Evolutionary conservation across 2,797 vertebrate species (phyloP), one percentile per base, ranked within the genome.

Genomic region (Mus caroli): DNA sequence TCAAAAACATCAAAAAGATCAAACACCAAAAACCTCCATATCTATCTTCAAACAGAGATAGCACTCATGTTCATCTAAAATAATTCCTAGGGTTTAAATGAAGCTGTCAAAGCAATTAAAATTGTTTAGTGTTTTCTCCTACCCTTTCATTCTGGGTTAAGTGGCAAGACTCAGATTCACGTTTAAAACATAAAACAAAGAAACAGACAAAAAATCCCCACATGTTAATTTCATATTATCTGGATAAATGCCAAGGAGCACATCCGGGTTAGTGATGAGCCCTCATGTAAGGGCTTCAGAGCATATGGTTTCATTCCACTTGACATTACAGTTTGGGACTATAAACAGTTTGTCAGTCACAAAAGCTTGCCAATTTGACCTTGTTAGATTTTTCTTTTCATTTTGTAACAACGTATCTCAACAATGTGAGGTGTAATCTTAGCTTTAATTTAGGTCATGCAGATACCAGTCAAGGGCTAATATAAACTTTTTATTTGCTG

Each of bases 201-300:
- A 28, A 73, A 58, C 17, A 54, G 52, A 86, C 31, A 86, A 40
- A 86, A 71, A 54, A 28, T 71, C 14, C 22, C 8, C 3, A 71
- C 54, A 90, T 96, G 92, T 58, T 98, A 98, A 97, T 97, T 91
- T 97, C 82, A 92, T 96, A 98, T 87, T 87, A 92, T 96, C 83
- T 92, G 94, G 86, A 90, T 94, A 97, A 97, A 97, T 97, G 94
- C 62, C 92, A 98, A 96, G 67, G 46, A 91, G 78, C 88, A 52
- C 92, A 94, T 93, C 91, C 20, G 15, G 89, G 83, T 97, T 98
- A 95, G 58, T 94, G 96, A 88, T 4, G 40, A 91, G 84, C 56
- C 75, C 96, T 95, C 84, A 71, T 88, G 84, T 3, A 28, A 96
- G 95, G 92, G 96, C 56, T 97, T 97, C 95, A 75, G 0, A 2